These are phyloP conservation scores for Danio choprae DNA, from an alignment of 2,797 vertebrate genomes.

Conservation along the genomic window DNA sequence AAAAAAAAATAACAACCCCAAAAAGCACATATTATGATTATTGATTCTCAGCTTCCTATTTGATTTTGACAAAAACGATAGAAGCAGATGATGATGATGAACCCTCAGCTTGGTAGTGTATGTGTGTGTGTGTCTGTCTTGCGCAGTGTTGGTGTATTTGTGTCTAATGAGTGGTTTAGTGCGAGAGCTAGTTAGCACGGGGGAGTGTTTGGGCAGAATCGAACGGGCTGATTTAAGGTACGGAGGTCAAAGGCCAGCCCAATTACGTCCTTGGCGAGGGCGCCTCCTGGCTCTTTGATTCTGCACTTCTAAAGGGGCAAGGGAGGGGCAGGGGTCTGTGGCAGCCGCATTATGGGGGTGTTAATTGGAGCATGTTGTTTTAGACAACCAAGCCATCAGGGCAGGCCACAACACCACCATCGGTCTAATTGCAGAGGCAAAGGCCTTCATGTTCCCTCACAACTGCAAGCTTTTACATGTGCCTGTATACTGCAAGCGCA, in stretches of 20 bases:
- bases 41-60: conserved; percentile 37
- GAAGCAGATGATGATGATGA: conserved; percentile 66
- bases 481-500: conserved; percentile 12
- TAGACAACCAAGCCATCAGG: conserved; percentile 60
- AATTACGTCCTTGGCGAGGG: conserved; percentile 93
- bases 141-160: conserved; percentile 63
- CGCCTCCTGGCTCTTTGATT: conserved; percentile 92
- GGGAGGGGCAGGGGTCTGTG: conserved; percentile 78
- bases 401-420: conserved; percentile 60
- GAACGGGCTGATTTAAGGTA: conserved; percentile 88
- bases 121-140: conserved; percentile 45
- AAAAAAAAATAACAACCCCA: conserved; percentile 34
- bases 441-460: conserved; percentile 56
- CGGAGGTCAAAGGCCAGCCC: conserved; percentile 92
- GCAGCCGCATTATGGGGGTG: conserved; percentile 75
- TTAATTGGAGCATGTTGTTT: conserved; percentile 84
- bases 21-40: conserved; percentile 53
- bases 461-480: conserved; percentile 20
- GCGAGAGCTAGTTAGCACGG: conserved; percentile 86
- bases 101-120: conserved; percentile 42
- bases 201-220: conserved; percentile 83
- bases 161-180: conserved; percentile 81
- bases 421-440: conserved; percentile 67
- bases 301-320: conserved; percentile 90
- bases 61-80: conserved; percentile 44